Base-by-base conservation (phyloP, 2,113 vertebrate species). In the Grantiella picta region DNA sequence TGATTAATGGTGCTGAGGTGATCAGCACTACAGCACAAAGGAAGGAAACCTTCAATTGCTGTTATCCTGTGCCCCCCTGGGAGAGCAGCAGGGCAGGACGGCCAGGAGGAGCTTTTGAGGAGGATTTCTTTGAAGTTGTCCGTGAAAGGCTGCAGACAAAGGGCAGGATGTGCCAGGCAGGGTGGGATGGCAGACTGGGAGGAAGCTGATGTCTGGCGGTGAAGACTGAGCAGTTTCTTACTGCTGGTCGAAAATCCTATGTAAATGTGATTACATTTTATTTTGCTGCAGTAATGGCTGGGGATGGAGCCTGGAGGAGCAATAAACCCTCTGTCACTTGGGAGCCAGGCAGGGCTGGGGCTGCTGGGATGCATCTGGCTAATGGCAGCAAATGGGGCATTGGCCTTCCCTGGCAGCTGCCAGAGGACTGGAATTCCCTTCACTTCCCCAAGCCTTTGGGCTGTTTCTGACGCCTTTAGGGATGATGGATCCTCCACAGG, bases 61-160 rank as follows among this genome's bases (percentile, higher is more conserved):
- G 25, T 42, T 14, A 82, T 82, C 93, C 90, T 85, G 40, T 24
- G 18, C 68, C 50, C 54, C 76, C 33, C 85, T 24, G 86, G 69
- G 91, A 80, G 76, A 86, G 77, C 76, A 71, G 57, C 11, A 4
- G 65, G 78, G 54, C 60, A 59, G 88, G 90, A 71, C 71, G 40
- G 69, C 7, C 90, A 28, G 89, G 69, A 89, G 80, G 49, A 61
- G 91, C 80, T 86, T 82, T 92, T 23, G 7, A 47, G 82, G 27
- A 49, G 80, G 72, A 11, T 95, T 93, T 63, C 89, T 97, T 95
- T 94, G 94, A 97, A 89, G 94, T 92, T 73, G 42, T 18, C 60
- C 8, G 29, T 70, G 86, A 83, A 89, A 31, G 56, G 47, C 71
- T 53, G 71, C 25, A 22, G 85, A 93, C 95, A 96, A 96, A 95